Base-by-base conservation (phyloP, 2,888 invertebrate genomes). In the Lycocerus yunnanus region DNA sequence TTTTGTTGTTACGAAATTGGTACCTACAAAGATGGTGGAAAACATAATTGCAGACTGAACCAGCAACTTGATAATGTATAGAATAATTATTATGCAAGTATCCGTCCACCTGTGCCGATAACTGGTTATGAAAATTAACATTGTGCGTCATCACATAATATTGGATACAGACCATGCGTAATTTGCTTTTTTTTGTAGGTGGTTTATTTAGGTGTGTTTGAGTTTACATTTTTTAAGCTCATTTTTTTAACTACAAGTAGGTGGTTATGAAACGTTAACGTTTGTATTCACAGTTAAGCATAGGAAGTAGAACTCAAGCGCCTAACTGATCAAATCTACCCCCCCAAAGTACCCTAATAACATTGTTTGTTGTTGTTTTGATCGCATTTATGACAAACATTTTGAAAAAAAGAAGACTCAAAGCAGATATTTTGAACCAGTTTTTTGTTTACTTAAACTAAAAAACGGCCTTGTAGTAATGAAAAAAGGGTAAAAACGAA, bases 61-160 rank as follows among this genome's bases (percentile, higher is more conserved):
- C 6, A 43, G 5, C 43, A 43, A 43, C 43, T 43, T n/a, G 1
- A 6, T 43, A 43, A 43, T 43, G 4, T 43, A 6, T 43, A 6
- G n/a, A 43, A 43, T n/a, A n/a, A n/a, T 18, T 63, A 63, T 63
- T 63, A 63, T 63, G 61, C 61, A 63, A 63, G 61, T 18, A 18
- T n/a, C 15, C 16, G 20, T 63, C 61, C 61, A 63, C 61, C 61
- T 63, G 61, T 63, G 61, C 20, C 20, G 61, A n/a, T 16, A 60
- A 63, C 61, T 63, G 61, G 61, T 63, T 63, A 63, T 63, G 61
- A 63, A 63, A 63, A 63, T 63, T 63, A 14, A 20, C n/a, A 18
- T 18, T 63, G 61, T 63, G 61, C 61, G 61, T 63, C 61, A 63
- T 16, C 20, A 63, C 18, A 18, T 43, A 21, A 15, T 15, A 63